Evolutionary conservation across 2,113 vertebrate species (phyloP).

Genomic region (Solenodon paradoxus): DNA sequence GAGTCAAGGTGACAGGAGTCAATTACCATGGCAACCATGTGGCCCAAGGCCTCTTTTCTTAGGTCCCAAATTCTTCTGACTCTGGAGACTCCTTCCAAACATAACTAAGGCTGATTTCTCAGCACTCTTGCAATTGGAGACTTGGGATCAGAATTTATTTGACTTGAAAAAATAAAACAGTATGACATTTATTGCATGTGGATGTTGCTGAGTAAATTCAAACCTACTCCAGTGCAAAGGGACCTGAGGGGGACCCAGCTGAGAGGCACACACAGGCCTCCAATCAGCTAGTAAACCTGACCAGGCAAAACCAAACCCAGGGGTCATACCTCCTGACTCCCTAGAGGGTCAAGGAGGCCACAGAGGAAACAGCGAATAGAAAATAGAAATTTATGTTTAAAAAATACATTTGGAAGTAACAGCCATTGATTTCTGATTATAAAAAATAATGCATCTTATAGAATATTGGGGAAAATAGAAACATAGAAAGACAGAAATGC

Average conservation of each 20-base stretch:
- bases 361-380: background rate
- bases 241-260: background rate
- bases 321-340: background rate
- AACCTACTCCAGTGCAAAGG: constrained; percentile 28
- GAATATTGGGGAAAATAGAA: constrained; percentile 37
- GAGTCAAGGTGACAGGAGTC: background rate
- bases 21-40: constrained; percentile 23
- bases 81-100: background rate
- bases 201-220: constrained; percentile 66
- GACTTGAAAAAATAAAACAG: constrained; percentile 67
- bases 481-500: constrained; percentile 50
- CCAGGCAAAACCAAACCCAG: background rate
- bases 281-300: background rate
- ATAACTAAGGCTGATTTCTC: constrained; percentile 67
- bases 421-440: constrained; percentile 48
- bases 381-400: background rate
- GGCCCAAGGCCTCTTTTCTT: background rate
- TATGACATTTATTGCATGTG: constrained; percentile 67
- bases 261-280: background rate
- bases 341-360: background rate
- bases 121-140: constrained; percentile 57
- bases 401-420: constrained; percentile 30
- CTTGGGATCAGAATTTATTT: constrained; percentile 70
- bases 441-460: constrained; percentile 50
- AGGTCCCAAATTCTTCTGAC: constrained; percentile 35